phyloP scores from a whole-genome alignment of 2,113 vertebrate genomes.

The Amphiprion percula region DNA sequence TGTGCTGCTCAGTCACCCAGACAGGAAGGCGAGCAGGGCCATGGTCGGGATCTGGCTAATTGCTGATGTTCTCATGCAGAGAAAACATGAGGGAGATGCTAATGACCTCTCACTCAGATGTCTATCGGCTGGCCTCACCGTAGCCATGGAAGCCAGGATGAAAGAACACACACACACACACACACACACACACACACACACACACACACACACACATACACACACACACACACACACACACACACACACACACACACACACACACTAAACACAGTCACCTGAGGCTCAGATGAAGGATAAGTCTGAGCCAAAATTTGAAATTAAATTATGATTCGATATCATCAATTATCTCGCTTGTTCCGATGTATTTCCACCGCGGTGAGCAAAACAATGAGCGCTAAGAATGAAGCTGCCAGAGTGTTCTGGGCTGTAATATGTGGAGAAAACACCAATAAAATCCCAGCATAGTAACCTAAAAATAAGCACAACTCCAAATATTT shows the following conservation, averaged over 20 bases:
- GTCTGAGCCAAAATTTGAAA: conserved; percentile 53
- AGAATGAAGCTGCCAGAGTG: conserved; percentile 42
- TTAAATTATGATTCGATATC: conserved; percentile 71
- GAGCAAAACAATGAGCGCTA: conserved; percentile 51
- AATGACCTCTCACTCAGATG: conserved; percentile 69
- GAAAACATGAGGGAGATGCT: conserved; percentile 71
- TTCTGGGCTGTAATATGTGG: conserved; percentile 45
- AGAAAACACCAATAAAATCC: conserved; percentile 16
- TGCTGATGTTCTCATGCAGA: conserved; percentile 75
- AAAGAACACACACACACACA: conserved; percentile 13
- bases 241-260: neutral
- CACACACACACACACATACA: neutral
- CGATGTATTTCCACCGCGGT: conserved; percentile 48
- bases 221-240: conserved; percentile 10
- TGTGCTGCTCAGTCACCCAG: conserved; percentile 45
- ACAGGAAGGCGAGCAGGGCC: conserved; percentile 24
- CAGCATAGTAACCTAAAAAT: too few species aligned
- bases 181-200: conserved; percentile 10
- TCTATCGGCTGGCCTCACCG: conserved; percentile 58
- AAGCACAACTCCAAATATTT: too few species aligned
- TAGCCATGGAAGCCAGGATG: conserved; percentile 65
- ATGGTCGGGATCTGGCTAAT: conserved; percentile 61
- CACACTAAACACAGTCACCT: conserved; percentile 54
- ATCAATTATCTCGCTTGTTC: conserved; percentile 69
- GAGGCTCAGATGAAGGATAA: conserved; percentile 56